These are phyloP conservation scores for Phalacrocorax brasilianus DNA, from an alignment of 2,113 vertebrate genomes.

Conservation along the genomic window DNA sequence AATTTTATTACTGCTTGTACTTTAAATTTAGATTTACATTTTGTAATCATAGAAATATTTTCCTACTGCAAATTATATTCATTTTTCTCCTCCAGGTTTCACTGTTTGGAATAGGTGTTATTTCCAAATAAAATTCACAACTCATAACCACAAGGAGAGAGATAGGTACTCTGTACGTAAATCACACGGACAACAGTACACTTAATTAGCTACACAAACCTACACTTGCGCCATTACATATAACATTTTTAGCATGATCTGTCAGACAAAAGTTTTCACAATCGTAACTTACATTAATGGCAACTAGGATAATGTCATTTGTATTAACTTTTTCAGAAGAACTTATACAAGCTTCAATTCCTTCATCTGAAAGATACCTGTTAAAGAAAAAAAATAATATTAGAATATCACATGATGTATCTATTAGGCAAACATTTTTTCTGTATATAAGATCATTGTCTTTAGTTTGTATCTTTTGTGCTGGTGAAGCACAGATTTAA, in stretches of 20 bases:
- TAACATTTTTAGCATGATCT: not conserved
- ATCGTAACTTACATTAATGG: slow-evolving; percentile 90
- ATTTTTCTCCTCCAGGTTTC: not conserved
- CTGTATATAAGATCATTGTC: not conserved
- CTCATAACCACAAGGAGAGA: not conserved
- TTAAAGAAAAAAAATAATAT: slow-evolving; percentile 31
- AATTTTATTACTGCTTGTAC: not conserved
- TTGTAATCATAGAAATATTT: not conserved
- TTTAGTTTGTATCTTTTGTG: not conserved
- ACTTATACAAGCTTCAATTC: slow-evolving; percentile 87
- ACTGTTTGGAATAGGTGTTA: not conserved
- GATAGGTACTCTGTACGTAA: not conserved
- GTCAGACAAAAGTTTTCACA: not conserved
- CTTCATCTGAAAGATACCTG: slow-evolving; percentile 96
- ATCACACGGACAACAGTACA: not conserved
- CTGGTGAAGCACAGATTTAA: not conserved
- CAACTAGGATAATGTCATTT: slow-evolving; percentile 87
- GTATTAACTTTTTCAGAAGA: slow-evolving; percentile 83
- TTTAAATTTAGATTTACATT: not conserved
- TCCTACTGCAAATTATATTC: not conserved
- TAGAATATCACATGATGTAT: not conserved
- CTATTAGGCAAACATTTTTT: not conserved
- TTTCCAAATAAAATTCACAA: not conserved
- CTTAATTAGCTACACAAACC: not conserved
- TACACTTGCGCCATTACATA: not conserved